Conservation (phyloP, 2,888 invertebrate species). For the Abscondita cerata region DNA sequence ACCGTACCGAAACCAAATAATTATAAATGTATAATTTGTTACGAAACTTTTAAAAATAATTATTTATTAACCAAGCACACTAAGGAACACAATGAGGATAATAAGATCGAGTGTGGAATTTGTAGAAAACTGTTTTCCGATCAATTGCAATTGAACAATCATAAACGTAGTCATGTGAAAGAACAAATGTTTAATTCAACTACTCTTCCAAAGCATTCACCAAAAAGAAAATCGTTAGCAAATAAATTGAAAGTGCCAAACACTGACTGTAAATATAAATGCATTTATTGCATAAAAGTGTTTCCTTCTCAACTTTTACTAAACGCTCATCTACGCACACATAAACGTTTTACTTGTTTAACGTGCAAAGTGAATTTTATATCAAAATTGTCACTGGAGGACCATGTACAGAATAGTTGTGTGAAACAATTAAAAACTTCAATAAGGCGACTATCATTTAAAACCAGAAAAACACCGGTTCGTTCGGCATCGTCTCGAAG, state of each 20-base stretch:
- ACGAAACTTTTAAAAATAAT: conserved; percentile 50
- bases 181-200: conserved; percentile 48
- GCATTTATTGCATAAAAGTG: conserved; percentile 48
- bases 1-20: conserved; percentile 32
- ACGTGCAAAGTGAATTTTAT: conserved; percentile 48
- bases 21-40: conserved; percentile 51
- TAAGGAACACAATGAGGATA: conserved; percentile 27
- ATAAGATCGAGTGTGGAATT: conserved; percentile 43
- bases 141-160: conserved; percentile 42
- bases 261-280: conserved; percentile 39
- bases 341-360: conserved; percentile 48
- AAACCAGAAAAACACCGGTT: conserved; percentile 36
- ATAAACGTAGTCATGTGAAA: conserved; percentile 51
- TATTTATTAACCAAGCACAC: conserved; percentile 49
- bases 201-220: conserved; percentile 44
- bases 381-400: conserved; percentile 51
- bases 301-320: conserved; percentile 45
- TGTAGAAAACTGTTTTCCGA: conserved; percentile 50
- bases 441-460: conserved; percentile 37
- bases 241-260: neutral
- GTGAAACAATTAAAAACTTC: conserved; percentile 43
- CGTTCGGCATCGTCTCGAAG: neutral
- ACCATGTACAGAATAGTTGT: conserved; percentile 51
- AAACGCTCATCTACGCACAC: conserved; percentile 46
- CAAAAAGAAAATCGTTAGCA: conserved; percentile 34